Base-by-base conservation (phyloP, 2,888 invertebrate genomes). In the Steinernema scapterisci region DNA sequence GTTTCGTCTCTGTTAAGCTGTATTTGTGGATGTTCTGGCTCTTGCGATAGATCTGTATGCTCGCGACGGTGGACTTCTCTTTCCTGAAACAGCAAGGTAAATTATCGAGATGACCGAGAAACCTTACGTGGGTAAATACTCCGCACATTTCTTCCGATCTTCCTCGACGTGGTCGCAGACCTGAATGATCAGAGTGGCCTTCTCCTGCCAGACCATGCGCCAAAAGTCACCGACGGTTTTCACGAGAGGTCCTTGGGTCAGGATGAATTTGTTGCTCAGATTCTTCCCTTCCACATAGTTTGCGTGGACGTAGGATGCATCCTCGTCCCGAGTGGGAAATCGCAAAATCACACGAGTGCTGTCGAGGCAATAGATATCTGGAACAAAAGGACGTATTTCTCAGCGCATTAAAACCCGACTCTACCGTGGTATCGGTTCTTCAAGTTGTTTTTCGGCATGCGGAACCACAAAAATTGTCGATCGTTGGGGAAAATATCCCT, bases 61-160 rank as follows among this genome's bases (percentile, higher is more conserved):
- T 27, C 3, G 63, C 63, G 5, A 31, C 38, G 5, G 27, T 13
- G 31, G 13, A 31, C 19, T 31, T 63, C 16, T 63, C 63, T 25
- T 13, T 63, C 25, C 63, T 63, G 63, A 6, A 63, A 27, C 9
- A 7, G 13, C 2, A 21, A 21, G 2, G n/a, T 13, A 52, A 21
- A 3, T 52, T 9, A 38, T 38, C 38, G 38, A 9, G 9, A 38
- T 3, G 3, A 38, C 9, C n/a, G n/a, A 5, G 16, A 48, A 48
- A 5, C 19, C 6, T 48, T 45, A 72, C 54, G 54, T 25, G 16
- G 72, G 72, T 16, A 72, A 27, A 45, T 74, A 74, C 25, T 74
- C 45, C 16, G 71, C 71, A 38, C 75, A 75, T 44, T 75, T 75
- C 27, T 75, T 75, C 71, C 44, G 46, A 16, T 72, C 54, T n/a